phyloP scores from a whole-genome alignment of 2,888 invertebrate species.

The Halocaridina rubra region DNA sequence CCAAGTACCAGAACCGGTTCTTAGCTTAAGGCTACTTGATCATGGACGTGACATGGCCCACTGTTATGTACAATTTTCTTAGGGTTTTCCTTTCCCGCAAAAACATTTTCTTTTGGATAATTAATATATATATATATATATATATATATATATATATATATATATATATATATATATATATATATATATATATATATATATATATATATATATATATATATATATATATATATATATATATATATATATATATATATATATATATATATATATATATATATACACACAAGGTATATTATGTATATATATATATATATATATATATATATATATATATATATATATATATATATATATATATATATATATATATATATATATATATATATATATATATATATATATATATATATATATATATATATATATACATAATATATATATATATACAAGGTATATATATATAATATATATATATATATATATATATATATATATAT shows the following conservation, averaged over 20 bases:
- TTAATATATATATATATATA: background rate
- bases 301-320: background rate
- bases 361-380: background rate
- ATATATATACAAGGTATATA: too few relatives aligned
- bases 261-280: background rate
- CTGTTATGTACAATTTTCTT: too few relatives aligned
- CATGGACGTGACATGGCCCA: too few relatives aligned
- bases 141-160: conserved; percentile 15
- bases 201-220: background rate
- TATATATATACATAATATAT: too few relatives aligned
- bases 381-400: too few relatives aligned
- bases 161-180: background rate
- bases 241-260: background rate
- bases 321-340: background rate
- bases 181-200: background rate
- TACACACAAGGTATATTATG: background rate
- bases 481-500: too few relatives aligned
- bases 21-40: too few relatives aligned
- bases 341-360: background rate
- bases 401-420: too few relatives aligned
- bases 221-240: background rate
- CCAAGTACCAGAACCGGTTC: too few relatives aligned
- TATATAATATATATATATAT: too few relatives aligned
- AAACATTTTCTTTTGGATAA: background rate
- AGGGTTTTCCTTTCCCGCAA: too few relatives aligned